These are phyloP conservation scores for Temnothorax curvispinosus DNA, from an alignment of 1,140 invertebrate species.

Conservation along the genomic window DNA sequence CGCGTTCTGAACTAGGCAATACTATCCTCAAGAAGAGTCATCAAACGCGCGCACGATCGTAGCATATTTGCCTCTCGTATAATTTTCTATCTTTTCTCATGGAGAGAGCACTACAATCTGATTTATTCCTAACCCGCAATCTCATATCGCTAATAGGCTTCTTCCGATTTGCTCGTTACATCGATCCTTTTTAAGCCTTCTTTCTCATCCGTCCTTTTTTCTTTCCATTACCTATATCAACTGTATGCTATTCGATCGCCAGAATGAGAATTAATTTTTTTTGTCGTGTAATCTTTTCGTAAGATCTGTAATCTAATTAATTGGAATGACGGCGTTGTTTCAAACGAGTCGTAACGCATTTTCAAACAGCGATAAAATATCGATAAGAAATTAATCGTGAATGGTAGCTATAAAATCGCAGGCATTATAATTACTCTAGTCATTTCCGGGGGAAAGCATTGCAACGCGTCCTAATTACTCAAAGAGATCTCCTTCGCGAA, in stretches of 20 bases:
- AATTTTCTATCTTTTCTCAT: background rate
- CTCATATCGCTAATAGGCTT: constrained; percentile 4
- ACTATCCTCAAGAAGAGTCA: background rate
- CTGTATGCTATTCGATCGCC: background rate
- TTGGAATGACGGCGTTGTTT: background rate
- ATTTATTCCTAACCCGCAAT: background rate
- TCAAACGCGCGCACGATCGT: background rate
- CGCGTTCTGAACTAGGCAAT: constrained; percentile 20
- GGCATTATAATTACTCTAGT: background rate
- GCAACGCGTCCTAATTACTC: background rate
- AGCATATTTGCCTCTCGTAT: background rate
- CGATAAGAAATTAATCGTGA: constrained; percentile 16
- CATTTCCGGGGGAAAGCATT: constrained; percentile 5
- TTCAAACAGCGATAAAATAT: constrained; percentile 14
- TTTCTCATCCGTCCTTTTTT: background rate
- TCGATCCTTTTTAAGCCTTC: background rate
- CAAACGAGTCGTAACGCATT: background rate
- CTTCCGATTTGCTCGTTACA: background rate
- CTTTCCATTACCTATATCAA: constrained; percentile 9
- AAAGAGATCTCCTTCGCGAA: background rate
- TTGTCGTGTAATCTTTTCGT: background rate
- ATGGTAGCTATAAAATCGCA: background rate
- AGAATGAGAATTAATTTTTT: background rate
- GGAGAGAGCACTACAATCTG: background rate
- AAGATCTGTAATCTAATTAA: constrained; percentile 8